Evolutionary conservation across 2,888 invertebrate genomes (phyloP).

Genomic region (Mimas tiliae): DNA sequence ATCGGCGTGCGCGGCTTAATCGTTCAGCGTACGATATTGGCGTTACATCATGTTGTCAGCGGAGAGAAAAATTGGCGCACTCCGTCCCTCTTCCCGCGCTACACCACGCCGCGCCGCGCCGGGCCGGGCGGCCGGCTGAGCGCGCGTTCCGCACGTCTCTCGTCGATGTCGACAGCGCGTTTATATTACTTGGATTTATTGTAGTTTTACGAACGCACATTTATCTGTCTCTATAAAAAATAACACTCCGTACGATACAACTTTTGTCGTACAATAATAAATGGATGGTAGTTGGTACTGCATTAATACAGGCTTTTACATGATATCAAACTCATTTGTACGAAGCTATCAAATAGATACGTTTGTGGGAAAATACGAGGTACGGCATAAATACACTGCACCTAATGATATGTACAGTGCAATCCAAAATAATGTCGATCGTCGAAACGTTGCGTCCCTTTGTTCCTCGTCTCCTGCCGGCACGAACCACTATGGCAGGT

Average conservation of each 20-base stretch:
- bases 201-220: constrained; percentile 77
- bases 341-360: background rate
- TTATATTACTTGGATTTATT: constrained; percentile 81
- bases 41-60: constrained; percentile 85
- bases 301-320: background rate
- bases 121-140: constrained; percentile 45
- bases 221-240: constrained; percentile 62
- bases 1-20: constrained; percentile 84
- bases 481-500: too few relatives aligned
- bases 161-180: constrained; percentile 74
- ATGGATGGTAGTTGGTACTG: constrained; percentile 15
- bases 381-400: too few relatives aligned
- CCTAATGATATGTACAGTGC: too few relatives aligned
- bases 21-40: constrained; percentile 84
- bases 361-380: background rate
- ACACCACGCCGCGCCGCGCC: too few relatives aligned
- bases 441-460: too few relatives aligned
- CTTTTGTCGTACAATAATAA: constrained; percentile 37
- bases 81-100: constrained; percentile 56
- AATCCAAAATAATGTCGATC: too few relatives aligned
- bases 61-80: constrained; percentile 82
- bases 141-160: constrained; percentile 56
- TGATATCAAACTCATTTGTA: background rate
- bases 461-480: too few relatives aligned
- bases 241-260: constrained; percentile 35